phyloP scores from a whole-genome alignment of 2,888 invertebrate genomes.

The Cantharis lateralis region DNA sequence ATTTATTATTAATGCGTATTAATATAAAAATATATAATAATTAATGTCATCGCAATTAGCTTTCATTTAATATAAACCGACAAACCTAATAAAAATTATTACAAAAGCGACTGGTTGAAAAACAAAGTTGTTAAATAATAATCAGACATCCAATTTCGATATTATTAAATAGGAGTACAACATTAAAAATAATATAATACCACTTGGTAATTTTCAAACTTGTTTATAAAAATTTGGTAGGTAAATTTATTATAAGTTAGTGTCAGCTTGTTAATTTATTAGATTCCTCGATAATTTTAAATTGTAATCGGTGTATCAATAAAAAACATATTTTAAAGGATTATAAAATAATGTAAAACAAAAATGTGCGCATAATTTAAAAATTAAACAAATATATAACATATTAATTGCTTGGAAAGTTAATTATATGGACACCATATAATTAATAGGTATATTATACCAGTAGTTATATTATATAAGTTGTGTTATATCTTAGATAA shows the following conservation, averaged over 20 bases:
- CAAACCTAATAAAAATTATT: not conserved
- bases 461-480: not conserved
- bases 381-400: too few species aligned
- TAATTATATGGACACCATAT: not conserved
- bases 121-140: not conserved
- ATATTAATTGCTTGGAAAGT: not conserved
- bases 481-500: too few species aligned
- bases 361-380: not conserved
- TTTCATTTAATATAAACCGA: not conserved
- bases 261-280: not conserved
- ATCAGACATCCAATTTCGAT: not conserved
- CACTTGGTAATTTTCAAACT: not conserved
- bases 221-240: not conserved
- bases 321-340: not conserved
- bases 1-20: conserved; percentile 42
- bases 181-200: not conserved
- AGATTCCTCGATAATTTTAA: not conserved
- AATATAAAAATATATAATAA: conserved; percentile 42
- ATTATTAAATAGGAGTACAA: not conserved
- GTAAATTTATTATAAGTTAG: not conserved
- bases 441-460: not conserved
- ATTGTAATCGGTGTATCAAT: not conserved
- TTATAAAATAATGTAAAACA: not conserved
- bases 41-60: conserved; percentile 45
- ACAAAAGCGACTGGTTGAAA: not conserved